A percentile compares a stretch with the other conserved stretches of the same genome.
Evolutionary conservation across 2,797 vertebrate genomes (phyloP).

Genomic region (Psittacula derbiana): DNA sequence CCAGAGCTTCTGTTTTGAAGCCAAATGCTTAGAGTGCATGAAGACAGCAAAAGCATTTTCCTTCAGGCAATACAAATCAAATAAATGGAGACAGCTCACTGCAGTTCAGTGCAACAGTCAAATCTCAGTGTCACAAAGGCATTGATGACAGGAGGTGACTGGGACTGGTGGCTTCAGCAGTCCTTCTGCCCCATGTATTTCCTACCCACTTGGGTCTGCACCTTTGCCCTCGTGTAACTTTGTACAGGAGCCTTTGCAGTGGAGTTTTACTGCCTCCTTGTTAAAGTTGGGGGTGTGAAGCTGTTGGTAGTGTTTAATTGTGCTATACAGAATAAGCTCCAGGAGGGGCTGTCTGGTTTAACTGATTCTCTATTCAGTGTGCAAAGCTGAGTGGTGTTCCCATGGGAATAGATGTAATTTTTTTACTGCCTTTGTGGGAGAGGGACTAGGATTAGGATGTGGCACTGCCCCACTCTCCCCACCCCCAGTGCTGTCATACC

Average conservation of each 20-base stretch:
- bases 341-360: background rate
- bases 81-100: conserved; percentile 9
- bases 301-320: background rate
- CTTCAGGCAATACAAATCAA: conserved; percentile 54
- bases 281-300: background rate
- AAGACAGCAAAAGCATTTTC: conserved; percentile 53
- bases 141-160: fast-evolving
- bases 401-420: background rate
- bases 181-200: background rate
- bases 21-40: conserved; percentile 50
- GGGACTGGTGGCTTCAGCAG: background rate
- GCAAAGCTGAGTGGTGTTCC: background rate
- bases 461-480: background rate
- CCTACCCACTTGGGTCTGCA: fast-evolving
- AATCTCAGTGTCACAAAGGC: fast-evolving
- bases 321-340: background rate
- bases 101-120: background rate
- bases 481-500: background rate
- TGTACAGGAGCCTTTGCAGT: background rate
- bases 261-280: background rate
- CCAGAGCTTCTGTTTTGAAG: conserved; percentile 63
- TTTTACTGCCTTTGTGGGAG: background rate
- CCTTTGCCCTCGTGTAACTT: background rate
- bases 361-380: background rate
- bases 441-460: background rate